Evolutionary conservation across 2,113 vertebrate genomes (phyloP), one percentile per base, ranked within the genome.

Genomic region (Arizona elegans): DNA sequence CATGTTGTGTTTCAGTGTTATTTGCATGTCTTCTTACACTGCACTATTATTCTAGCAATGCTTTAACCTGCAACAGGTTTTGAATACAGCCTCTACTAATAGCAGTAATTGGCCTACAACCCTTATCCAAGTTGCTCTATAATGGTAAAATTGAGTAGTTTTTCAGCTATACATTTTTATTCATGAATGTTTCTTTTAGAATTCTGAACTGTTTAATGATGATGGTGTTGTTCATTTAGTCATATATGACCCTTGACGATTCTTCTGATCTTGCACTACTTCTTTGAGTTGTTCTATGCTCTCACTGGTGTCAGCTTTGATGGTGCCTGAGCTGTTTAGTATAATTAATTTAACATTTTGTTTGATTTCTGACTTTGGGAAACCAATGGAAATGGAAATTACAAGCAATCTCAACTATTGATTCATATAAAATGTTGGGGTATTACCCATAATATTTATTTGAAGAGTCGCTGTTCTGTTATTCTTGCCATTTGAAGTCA

Each of bases 311-410:
- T 65, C 29, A 5, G 62, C 29, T 65, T 65, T 65, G 26, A 65
- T 65, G 29, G 62, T 65, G 26, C 38, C n/a, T 93, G 12, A 59
- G 56, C 88, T 93, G 43, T 94, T 52, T 93, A 23, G 43, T 50
- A 0, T 52, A 38, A 21, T 43, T 24, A 26, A 91, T 94, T 86
- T 85, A 86, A 94, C 54, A 90, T 89, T 12, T 87, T 95, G 91
- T 92, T 86, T 85, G 90, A 91, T 1, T 43, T 54, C 96, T 85
- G 62, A 33, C 10, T 88, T 54, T 88, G 81, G 8, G 38, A 94
- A 93, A 88, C 12, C 58, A 94, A 91, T 33, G 50, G 89, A 92
- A 94, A 95, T 24, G 47, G 38, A 89, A 89, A 88, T 15, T 29
- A 17, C 24, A 53, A 81, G 81, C 33, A 92, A 7, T 89, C 43